Evolutionary conservation across 2,113 vertebrate genomes (phyloP), one percentile per base, ranked within the genome.

Genomic region (Labrus mixtus): DNA sequence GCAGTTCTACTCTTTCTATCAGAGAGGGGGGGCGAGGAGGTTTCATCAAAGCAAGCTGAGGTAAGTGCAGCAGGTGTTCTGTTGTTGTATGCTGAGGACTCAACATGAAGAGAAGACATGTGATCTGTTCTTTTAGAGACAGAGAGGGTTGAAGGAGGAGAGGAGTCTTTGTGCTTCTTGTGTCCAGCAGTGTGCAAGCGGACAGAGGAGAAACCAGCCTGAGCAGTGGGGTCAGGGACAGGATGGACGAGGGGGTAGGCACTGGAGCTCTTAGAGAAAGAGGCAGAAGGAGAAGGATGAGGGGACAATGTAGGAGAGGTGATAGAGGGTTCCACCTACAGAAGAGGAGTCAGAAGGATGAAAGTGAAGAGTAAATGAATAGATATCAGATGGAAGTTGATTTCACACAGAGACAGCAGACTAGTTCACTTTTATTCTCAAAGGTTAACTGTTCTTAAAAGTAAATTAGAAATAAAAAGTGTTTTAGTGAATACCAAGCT

Each of bases 211-310:
- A 95, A 86, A 92, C 94, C 92, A 67, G 95, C 83, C 78, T 94
- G 72, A 87, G 88, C 85, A 86, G 94, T 78, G 78, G 95, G 93
- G 73, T 94, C 95, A 72, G 93, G 92, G 94, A 95, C 85, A 60
- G 91, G 88, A 58, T 89, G 94, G 85, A 91, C 83, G 45, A 70
- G 68, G n/a, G 87, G 68, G 41, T 72, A 75, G 20, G 70, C 5
- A 75, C 89, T 82, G 90, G 93, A 39, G 90, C 91, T 87, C 55
- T 89, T 71, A 87, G 93, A 85, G 62, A 87, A 75, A 92, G 88
- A 68, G 65, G 73, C 82, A 89, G 93, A 84, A 65, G 94, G 87
- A 65, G 89, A 74, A 54, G 50, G 51, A 64, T 62, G 17, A 43
- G 76, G 15, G 4, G 91, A 92, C 84, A 72, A 88, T 90, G 61